Base-by-base conservation (phyloP, 2,888 invertebrate species). In the Halictus ligatus region DNA sequence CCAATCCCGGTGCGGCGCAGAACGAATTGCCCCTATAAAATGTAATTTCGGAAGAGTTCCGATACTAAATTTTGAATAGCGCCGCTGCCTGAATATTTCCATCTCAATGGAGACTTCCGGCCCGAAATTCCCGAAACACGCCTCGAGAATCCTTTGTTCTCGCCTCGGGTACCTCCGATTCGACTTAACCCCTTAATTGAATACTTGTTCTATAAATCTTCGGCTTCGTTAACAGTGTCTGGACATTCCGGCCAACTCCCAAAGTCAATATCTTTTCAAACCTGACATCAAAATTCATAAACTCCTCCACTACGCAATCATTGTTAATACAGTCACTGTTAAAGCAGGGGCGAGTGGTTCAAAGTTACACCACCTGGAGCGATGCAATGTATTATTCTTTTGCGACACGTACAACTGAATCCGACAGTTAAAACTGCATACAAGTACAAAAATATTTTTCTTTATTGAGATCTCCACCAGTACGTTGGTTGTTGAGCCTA, bases 11-110 rank as follows among this genome's bases (percentile, higher is more conserved):
- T 87, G 91, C 89, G 89, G 89, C 88, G 88, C 88, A 88, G 89
- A 92, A 92, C 91, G 90, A 93, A 93, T 93, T 92, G 92, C 92
- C 92, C 87, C 90, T 89, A 92, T 93, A 93, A 93, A 94, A 92
- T 92, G 91, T 91, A 92, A 92, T 92, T 93, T 93, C 89, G 91
- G 87, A 90, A 90, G 90, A 92, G 91, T 89, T 90, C 84, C 86
- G 89, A 88, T 87, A 89, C 88, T 92, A 90, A 93, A 92, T 92
- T 91, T 92, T 92, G 88, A 88, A 91, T 90, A 90, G 90, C 90
- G 81, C 83, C 84, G 73, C 78, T 73, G 69, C 83, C 74, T 74
- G 82, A 75, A 84, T 89, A 87, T 89, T 89, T 87, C 84, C 86
- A 87, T 89, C 81, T 78, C 86, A 79, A 89, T 88, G 81, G 80